Evolutionary conservation across 2,113 vertebrate genomes (phyloP), one percentile per base, ranked within the genome.

Genomic region (Galeopterus variegatus): DNA sequence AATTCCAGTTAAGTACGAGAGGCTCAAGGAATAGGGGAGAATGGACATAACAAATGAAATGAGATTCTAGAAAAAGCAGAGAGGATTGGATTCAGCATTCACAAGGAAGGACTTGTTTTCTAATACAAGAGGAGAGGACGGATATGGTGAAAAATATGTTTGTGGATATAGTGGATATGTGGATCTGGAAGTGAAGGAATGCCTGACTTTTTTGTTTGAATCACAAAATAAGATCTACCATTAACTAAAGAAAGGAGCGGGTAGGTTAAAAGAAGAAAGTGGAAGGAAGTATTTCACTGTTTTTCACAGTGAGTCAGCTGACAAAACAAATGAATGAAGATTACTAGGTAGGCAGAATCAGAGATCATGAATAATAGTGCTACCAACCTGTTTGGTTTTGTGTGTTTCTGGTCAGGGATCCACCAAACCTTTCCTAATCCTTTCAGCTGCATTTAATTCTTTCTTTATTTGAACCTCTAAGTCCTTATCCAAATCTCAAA

Each of bases 181-280:
- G 41, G 41, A 41, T 41, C 41, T 41, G 69, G 54, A n/a, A 88
- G 62, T 77, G 33, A 91, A 93, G 73, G 36, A 87, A 93, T 50
- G 54, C 14, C 60, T 31, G 60, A 52, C 3, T 69, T 69, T 90
- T 65, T 28, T 64, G 45, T 24, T 14, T 62, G 36, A 90, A 67
- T 88, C 33, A 88, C 24, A 1, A 97, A 73, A 58, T n/a, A 93
- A 36, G 33, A 77, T 85, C 58, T 86, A 26, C 36, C 36, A 88
- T 23, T 26, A 80, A 93, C 79, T 48, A 89, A 81, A 81, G 80
- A 92, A 86, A 82, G 75, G 52, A 81, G 54, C 14, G 76, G 21
- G 69, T 24, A 21, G 36, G 41, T 52, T 81, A 64, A 84, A 88
- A 58, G 77, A 65, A 91, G 11, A 45, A 21, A 23, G 60, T 86